Percentiles rank a stretch among this genome's conserved stretches.
Evolutionary conservation across 92 coral and sea anemone genomes (phyloP).

Genomic region (Porites evermanni): DNA sequence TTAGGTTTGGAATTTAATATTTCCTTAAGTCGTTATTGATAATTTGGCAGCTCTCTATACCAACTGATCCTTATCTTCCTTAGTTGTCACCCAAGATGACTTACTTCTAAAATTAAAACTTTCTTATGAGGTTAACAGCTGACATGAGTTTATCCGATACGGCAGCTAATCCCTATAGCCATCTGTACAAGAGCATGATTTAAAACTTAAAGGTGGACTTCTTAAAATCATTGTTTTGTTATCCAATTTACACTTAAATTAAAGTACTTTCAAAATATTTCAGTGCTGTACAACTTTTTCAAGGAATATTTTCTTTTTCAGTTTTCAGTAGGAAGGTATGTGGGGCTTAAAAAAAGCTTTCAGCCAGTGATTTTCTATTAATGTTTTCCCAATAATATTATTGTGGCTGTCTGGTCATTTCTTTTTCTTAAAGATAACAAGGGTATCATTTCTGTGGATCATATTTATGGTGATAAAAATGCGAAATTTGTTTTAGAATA

Average conservation of each 20-base stretch:
- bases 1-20: neutral
- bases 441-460: conserved; percentile 7
- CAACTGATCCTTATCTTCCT: conserved; percentile 27
- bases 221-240: neutral
- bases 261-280: neutral
- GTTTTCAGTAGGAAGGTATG: neutral
- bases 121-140: neutral
- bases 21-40: neutral
- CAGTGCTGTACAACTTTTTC: neutral
- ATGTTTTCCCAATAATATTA: conserved; percentile 8
- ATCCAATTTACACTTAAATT: neutral
- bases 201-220: neutral
- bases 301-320: neutral
- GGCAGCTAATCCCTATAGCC: neutral
- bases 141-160: conserved; percentile 10
- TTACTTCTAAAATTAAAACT: conserved; percentile 9
- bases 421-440: neutral
- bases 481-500: neutral
- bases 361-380: neutral
- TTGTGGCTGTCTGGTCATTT: conserved; percentile 17
- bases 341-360: neutral
- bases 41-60: conserved; percentile 23
- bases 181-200: neutral
- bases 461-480: neutral
- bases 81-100: neutral